Base-by-base conservation (phyloP, 2,888 invertebrate genomes). In the Monochamus alternatus region DNA sequence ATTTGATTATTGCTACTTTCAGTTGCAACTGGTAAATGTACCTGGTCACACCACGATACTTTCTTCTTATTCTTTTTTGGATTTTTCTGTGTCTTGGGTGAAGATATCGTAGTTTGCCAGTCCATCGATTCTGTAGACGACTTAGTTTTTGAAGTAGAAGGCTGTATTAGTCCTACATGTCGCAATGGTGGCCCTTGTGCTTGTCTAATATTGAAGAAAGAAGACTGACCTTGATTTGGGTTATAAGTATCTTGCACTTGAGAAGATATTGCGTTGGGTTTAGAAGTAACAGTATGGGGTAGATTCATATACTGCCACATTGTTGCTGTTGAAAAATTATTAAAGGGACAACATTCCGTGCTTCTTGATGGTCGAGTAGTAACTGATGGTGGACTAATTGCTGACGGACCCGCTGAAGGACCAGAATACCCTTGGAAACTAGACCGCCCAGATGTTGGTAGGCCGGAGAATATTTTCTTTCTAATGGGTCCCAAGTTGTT, bases 251-350 rank as follows among this genome's bases (percentile, higher is more conserved):
- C 38, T 38, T 38, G 38, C 7, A 4, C 7, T 38, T 38, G 38
- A 38, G 38, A 38, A 38, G 38, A 7, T 38, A 38, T 4, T 4
- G 38, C 38, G 7, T n/a, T 55, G 14, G 22, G 5, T 14, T 12
- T 22, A n/a, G 55, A 55, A 3, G 55, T 55, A 22, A 55, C 14
- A 14, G 55, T 55, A 55, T 55, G 55, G 7, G 55, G 55, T 5
- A 55, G 14, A 55, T 55, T n/a, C 55, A 55, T 55, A 7, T 55
- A 55, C 55, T 55, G 14, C 55, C 55, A 55, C 55, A n/a, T 14
- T 14, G n/a, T 14, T 14, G 55, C n/a, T 3, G 55, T 0, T n/a
- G 55, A 55, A 14, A 55, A n/a, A 2, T 22, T 12, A 14, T 22
- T n/a, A 22, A 55, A 55, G n/a, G 14, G 38, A 4, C 4, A 12